Evolutionary conservation across 2,797 vertebrate species (phyloP).

Genomic region (Natrix natrix): DNA sequence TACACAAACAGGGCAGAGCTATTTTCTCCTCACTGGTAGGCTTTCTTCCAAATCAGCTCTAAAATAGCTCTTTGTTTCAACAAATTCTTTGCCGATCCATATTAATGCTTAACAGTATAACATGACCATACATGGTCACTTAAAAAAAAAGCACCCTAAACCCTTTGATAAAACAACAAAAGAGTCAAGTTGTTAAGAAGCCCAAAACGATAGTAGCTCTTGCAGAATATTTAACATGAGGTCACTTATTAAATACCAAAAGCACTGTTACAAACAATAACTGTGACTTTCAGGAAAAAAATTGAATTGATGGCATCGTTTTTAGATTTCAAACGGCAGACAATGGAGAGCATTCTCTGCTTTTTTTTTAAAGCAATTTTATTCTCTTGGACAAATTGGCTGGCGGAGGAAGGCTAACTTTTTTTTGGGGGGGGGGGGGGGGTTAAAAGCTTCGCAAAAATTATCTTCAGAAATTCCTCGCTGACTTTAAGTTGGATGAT

Average conservation of each 20-base stretch:
- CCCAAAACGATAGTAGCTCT: constrained; percentile 42
- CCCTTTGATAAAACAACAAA: constrained; percentile 63
- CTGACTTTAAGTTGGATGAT: background rate
- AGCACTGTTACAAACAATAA: constrained; percentile 41
- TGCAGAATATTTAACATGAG: constrained; percentile 55
- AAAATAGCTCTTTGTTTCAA: constrained; percentile 71
- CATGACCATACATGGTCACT: constrained; percentile 65
- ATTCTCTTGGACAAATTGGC: background rate
- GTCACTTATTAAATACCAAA: constrained; percentile 49
- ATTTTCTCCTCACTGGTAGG: constrained; percentile 51
- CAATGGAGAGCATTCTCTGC: constrained; percentile 32
- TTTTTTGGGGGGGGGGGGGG: too few relatives aligned
- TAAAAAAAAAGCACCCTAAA: constrained; percentile 52
- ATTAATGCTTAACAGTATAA: constrained; percentile 59
- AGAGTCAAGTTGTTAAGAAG: constrained; percentile 56
- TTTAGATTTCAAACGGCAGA: constrained; percentile 39
- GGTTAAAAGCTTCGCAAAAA: background rate
- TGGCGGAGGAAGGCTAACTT: background rate
- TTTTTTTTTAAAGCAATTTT: background rate
- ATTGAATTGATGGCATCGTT: constrained; percentile 34
- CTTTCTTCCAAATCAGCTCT: constrained; percentile 65
- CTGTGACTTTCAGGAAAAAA: constrained; percentile 27
- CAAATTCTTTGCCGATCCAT: constrained; percentile 66
- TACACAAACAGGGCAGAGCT: constrained; percentile 50
- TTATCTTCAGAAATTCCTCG: background rate